Conservation (phyloP, 2,797 vertebrate species). For the Dryobates pubescens region DNA sequence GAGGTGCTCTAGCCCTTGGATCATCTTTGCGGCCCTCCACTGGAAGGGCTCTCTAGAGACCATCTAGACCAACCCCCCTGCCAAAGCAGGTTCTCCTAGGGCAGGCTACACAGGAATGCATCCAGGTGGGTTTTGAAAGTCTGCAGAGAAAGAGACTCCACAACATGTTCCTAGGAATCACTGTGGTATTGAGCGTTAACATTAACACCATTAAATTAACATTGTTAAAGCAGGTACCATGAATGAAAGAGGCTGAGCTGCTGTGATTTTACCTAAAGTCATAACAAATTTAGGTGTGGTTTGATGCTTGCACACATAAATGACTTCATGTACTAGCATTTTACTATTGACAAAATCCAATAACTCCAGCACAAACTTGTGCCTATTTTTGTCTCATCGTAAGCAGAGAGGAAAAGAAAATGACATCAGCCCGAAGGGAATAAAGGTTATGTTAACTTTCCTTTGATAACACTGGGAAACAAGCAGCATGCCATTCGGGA, state of each 20-base stretch:
- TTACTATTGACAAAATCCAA: neutral
- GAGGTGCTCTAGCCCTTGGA: too few relatives aligned
- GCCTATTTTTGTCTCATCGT: neutral
- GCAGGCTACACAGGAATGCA: too few relatives aligned
- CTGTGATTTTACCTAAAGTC: neutral
- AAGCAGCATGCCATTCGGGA: neutral
- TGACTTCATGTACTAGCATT: neutral
- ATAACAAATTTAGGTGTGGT: neutral
- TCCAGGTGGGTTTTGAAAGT: too few relatives aligned
- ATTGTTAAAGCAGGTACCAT: neutral
- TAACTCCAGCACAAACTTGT: neutral
- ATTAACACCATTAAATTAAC: neutral
- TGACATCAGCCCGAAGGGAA: neutral
- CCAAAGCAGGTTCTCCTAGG: too few relatives aligned
- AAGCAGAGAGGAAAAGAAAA: neutral
- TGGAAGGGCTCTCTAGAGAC: too few relatives aligned
- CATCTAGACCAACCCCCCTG: too few relatives aligned
- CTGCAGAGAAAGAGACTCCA: too few relatives aligned
- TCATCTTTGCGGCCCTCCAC: too few relatives aligned
- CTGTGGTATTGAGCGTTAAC: neutral
- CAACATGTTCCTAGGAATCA: neutral
- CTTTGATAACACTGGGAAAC: constrained; percentile 27
- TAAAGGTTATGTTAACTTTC: neutral
- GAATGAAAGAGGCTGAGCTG: neutral
- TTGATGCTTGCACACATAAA: neutral